Conservation (phyloP, 2,113 vertebrate genomes). For the Tyto alba region DNA sequence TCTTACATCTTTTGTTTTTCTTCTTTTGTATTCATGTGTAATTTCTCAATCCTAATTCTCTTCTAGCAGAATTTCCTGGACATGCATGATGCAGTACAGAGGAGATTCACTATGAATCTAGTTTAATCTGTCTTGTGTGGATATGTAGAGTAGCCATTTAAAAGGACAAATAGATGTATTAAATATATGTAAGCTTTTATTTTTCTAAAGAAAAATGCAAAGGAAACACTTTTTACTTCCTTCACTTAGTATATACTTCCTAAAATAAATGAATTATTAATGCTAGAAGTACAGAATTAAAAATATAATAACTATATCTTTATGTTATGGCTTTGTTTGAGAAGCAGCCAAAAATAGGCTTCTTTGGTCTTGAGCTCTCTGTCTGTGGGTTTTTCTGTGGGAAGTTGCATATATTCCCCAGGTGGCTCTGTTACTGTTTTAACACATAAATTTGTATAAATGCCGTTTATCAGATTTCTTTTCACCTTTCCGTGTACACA, state of each 20-base stretch:
- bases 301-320: not conserved
- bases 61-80: not conserved
- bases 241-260: not conserved
- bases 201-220: not conserved
- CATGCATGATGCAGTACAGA: not conserved
- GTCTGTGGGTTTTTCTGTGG: constrained; percentile 14
- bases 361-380: not conserved
- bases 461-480: constrained; percentile 15
- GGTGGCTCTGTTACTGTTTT: not conserved
- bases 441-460: not conserved
- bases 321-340: not conserved
- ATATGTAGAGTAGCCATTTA: not conserved
- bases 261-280: not conserved
- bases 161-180: not conserved
- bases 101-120: not conserved
- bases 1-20: not conserved
- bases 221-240: not conserved
- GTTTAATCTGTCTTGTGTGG: not conserved
- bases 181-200: not conserved
- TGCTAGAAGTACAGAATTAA: not conserved
- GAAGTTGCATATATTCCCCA: not conserved
- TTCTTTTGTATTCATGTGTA: not conserved
- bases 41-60: not conserved
- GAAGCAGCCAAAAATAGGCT: not conserved
- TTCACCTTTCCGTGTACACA: not conserved